Conservation (phyloP, 2,888 invertebrate species). For the Silvanus unidentatus region DNA sequence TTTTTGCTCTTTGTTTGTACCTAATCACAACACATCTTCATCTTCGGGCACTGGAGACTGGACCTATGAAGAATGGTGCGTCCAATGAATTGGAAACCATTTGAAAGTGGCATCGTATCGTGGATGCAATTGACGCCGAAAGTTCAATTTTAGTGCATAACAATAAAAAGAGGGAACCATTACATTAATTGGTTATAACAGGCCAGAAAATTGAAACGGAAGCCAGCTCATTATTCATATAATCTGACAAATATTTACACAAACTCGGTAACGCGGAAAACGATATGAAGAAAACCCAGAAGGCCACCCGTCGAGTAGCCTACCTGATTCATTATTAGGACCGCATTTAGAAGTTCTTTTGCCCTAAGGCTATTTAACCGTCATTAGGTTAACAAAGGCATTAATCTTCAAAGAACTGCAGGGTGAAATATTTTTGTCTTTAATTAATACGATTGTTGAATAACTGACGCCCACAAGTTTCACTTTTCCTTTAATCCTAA, state of each 20-base stretch:
- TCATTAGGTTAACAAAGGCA: conserved; percentile 3
- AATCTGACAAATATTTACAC: conserved; percentile 37
- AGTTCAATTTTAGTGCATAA: conserved; percentile 4
- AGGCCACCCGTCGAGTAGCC: conserved; percentile 15
- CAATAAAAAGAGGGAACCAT: conserved; percentile 19
- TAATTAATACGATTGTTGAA: background rate
- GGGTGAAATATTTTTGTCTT: conserved; percentile 14
- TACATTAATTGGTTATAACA: conserved; percentile 22
- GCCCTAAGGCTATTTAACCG: conserved; percentile 1
- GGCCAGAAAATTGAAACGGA: conserved; percentile 32
- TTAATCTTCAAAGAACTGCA: conserved; percentile 1
- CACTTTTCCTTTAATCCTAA: too few relatives aligned
- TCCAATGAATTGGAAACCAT: too few relatives aligned
- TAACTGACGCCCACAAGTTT: too few relatives aligned
- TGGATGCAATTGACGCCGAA: too few relatives aligned
- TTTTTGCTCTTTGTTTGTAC: too few relatives aligned
- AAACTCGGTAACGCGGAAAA: conserved; percentile 29
- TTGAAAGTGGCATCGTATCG: too few relatives aligned
- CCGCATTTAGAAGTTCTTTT: conserved; percentile 4
- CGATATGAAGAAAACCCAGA: conserved; percentile 9
- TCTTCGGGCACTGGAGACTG: too few relatives aligned
- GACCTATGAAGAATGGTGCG: too few relatives aligned
- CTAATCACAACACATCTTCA: too few relatives aligned
- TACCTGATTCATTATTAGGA: conserved; percentile 6
- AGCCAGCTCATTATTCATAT: conserved; percentile 35